Conservation (phyloP, 1,140 invertebrate genomes). For the Eriocheir sinensis region DNA sequence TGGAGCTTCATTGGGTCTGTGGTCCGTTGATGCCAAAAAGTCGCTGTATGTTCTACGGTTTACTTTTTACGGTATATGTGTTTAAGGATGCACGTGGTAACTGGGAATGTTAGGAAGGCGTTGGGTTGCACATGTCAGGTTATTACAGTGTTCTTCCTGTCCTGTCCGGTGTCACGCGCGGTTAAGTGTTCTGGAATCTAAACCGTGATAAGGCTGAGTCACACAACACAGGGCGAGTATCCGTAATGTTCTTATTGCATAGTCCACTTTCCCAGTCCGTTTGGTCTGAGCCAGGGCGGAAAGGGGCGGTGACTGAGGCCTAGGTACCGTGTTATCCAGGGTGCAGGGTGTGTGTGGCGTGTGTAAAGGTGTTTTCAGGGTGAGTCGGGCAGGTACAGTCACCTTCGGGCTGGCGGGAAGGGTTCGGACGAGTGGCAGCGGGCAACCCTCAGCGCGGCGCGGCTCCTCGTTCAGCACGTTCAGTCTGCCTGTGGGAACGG, state of each 20-base stretch:
- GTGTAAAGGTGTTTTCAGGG: background rate
- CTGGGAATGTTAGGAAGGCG: background rate
- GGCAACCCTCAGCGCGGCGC: slow-evolving; percentile 25
- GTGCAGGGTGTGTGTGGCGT: background rate
- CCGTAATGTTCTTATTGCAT: slow-evolving; percentile 56
- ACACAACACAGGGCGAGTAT: slow-evolving; percentile 53
- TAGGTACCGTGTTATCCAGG: background rate
- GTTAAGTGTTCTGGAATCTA: background rate
- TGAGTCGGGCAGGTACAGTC: background rate
- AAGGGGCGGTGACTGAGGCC: background rate
- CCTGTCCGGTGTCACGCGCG: background rate
- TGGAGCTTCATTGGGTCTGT: slow-evolving; percentile 35
- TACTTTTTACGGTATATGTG: background rate
- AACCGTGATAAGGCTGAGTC: slow-evolving; percentile 58
- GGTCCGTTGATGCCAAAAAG: slow-evolving; percentile 43
- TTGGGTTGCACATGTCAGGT: background rate
- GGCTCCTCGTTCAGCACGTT: slow-evolving; percentile 50
- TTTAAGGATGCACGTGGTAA: too few species aligned
- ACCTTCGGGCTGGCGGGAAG: background rate
- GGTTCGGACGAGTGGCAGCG: slow-evolving; percentile 38
- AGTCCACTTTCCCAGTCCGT: slow-evolving; percentile 39
- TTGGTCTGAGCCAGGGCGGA: background rate
- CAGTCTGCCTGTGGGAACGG: slow-evolving; percentile 59
- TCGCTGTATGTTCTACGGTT: background rate
- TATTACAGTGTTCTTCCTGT: background rate